phyloP scores from a whole-genome alignment of 2,113 vertebrate genomes.

The Microcebus lehilahytsara region DNA sequence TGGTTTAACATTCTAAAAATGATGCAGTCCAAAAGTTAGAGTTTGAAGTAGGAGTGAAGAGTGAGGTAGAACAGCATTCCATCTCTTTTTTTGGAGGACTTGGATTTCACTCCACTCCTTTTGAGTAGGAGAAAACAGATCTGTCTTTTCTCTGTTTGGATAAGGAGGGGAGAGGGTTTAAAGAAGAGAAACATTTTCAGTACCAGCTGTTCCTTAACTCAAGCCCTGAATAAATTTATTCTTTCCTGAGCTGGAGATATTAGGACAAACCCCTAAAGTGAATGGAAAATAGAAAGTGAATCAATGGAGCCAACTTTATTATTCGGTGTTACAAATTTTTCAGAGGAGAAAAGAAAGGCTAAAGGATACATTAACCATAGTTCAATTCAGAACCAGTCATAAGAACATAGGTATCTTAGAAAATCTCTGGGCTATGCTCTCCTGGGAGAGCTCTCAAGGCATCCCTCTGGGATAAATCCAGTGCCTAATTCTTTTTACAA shows the following conservation, averaged over 20 bases:
- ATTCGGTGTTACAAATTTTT: not conserved
- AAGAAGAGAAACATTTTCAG: slow-evolving; percentile 69
- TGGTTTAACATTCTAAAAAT: slow-evolving; percentile 45
- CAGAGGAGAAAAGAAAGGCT: not conserved
- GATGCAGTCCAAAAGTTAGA: slow-evolving; percentile 48
- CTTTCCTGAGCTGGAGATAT: slow-evolving; percentile 50
- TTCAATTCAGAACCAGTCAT: not conserved
- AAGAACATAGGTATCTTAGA: not conserved
- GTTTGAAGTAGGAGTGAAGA: slow-evolving; percentile 34
- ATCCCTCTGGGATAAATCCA: not conserved
- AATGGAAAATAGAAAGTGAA: slow-evolving; percentile 45
- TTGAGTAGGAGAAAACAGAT: slow-evolving; percentile 69
- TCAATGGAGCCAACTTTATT: not conserved
- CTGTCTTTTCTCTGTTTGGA: slow-evolving; percentile 74
- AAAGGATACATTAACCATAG: not conserved
- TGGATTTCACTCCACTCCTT: slow-evolving; percentile 60
- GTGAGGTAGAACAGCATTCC: slow-evolving; percentile 61
- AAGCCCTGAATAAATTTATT: slow-evolving; percentile 59
- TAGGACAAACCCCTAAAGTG: slow-evolving; percentile 27
- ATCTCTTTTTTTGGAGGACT: slow-evolving; percentile 53
- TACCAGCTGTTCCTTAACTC: slow-evolving; percentile 68
- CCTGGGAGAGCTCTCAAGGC: not conserved
- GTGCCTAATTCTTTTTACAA: not conserved
- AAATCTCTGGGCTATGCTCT: not conserved
- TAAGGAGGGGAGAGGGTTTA: slow-evolving; percentile 67